These are phyloP conservation scores for Sanderia malayensis DNA, from an alignment of 30 jellyfish, hydroid and myxozoan genomes.

Conservation along the genomic window DNA sequence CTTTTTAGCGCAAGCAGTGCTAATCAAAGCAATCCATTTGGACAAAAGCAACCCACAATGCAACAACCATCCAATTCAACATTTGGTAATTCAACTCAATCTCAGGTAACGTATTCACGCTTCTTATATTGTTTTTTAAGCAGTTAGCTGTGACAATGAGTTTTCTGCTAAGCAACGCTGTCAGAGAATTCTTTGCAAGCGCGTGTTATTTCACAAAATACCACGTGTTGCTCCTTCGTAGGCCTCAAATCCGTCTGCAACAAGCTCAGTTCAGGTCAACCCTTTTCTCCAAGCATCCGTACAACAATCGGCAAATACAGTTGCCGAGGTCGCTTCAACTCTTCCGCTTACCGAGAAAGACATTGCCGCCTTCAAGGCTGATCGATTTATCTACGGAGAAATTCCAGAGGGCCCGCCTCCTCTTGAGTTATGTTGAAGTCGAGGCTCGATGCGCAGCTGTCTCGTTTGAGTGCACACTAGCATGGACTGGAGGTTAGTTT, in stretches of 20 bases:
- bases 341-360: slow-evolving; percentile 49
- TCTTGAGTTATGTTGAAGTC: slow-evolving; percentile 46
- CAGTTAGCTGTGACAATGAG: background rate
- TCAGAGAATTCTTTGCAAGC: background rate
- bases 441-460: no score
- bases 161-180: background rate
- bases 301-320: slow-evolving; percentile 26
- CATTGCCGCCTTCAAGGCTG: slow-evolving; percentile 52
- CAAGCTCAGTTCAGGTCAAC: slow-evolving; percentile 6
- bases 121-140: no score
- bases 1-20: slow-evolving; percentile 20
- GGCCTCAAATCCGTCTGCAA: slow-evolving; percentile 10
- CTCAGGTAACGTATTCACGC: slow-evolving; percentile 17
- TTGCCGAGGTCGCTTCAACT: slow-evolving; percentile 22
- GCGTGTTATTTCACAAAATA: background rate
- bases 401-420: slow-evolving; percentile 81
- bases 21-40: slow-evolving; percentile 23
- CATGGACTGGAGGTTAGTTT: no score
- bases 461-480: no score
- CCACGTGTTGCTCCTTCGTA: background rate
- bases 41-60: slow-evolving; percentile 3
- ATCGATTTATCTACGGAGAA: slow-evolving; percentile 44
- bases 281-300: slow-evolving; percentile 49
- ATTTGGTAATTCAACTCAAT: background rate
- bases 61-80: background rate